phyloP scores from a whole-genome alignment of 2,888 invertebrate species.

The Toxonevra muliebris region DNA sequence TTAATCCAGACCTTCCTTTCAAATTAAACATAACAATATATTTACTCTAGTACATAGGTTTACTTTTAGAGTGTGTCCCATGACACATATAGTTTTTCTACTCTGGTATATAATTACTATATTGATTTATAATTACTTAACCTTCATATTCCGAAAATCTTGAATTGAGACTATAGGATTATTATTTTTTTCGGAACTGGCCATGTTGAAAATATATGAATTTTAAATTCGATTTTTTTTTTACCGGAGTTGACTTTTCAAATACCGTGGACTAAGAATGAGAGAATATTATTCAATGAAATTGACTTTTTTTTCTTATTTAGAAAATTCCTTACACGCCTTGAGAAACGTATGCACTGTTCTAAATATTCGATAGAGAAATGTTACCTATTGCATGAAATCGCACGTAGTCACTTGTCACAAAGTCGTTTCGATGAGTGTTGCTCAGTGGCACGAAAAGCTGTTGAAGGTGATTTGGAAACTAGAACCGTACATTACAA shows the following conservation, averaged over 20 bases:
- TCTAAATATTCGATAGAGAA: slow-evolving; percentile 53
- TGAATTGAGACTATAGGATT: no score
- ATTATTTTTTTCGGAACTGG: no score
- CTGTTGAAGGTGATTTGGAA: slow-evolving; percentile 43
- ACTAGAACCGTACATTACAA: neutral
- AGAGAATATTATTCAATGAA: neutral
- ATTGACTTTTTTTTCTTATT: neutral
- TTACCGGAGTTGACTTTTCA: neutral
- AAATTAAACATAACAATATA: no score
- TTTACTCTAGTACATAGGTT: no score
- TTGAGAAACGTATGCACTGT: slow-evolving; percentile 50
- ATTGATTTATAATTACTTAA: no score
- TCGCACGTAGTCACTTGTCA: slow-evolving; percentile 50
- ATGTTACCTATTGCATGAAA: slow-evolving; percentile 52
- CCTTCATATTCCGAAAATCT: no score
- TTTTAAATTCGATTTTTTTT: neutral
- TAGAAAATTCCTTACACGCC: slow-evolving; percentile 47
- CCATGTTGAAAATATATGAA: no score
- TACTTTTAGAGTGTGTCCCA: no score
- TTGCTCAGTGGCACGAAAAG: slow-evolving; percentile 46
- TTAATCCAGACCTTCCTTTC: no score
- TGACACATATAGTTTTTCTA: no score
- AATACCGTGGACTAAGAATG: no score
- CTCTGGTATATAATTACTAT: no score
- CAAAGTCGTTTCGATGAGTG: slow-evolving; percentile 50